These are phyloP conservation scores for Selenia dentaria DNA, from an alignment of 2,888 invertebrate species.

Conservation along the genomic window DNA sequence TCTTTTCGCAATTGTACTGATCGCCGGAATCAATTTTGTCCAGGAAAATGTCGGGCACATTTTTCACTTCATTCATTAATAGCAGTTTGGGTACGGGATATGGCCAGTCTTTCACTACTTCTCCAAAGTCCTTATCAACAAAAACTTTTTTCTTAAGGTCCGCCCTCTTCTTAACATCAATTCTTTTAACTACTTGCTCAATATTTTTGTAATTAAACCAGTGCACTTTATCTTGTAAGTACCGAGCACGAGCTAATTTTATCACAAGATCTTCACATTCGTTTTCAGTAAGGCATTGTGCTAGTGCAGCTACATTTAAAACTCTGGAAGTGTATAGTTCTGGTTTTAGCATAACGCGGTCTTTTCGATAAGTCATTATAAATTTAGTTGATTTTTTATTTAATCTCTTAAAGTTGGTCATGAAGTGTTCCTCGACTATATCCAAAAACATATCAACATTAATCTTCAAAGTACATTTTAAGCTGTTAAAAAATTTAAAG, in stretches of 20 bases:
- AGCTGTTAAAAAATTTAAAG: conserved; percentile 42
- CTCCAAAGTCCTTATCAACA: conserved; percentile 47
- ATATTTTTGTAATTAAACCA: conserved; percentile 54
- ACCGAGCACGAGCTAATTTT: conserved; percentile 52
- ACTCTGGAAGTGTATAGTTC: conserved; percentile 54
- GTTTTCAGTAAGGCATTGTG: conserved; percentile 42
- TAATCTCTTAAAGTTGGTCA: conserved; percentile 27
- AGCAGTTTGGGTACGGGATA: conserved; percentile 37
- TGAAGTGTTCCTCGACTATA: conserved; percentile 52
- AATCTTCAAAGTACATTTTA: conserved; percentile 49
- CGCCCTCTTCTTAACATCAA: conserved; percentile 42
- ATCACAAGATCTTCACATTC: conserved; percentile 53
- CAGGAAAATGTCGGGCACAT: not conserved
- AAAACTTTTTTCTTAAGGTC: conserved; percentile 54
- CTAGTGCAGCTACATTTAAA: conserved; percentile 49
- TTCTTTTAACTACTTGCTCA: conserved; percentile 54
- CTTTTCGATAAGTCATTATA: conserved; percentile 49
- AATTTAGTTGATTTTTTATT: conserved; percentile 45
- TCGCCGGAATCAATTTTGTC: not conserved
- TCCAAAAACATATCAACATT: conserved; percentile 50
- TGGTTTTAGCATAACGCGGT: conserved; percentile 47
- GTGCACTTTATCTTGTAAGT: conserved; percentile 28
- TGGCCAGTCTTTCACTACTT: conserved; percentile 44
- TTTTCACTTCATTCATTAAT: conserved; percentile 1
- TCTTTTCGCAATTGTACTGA: not conserved